Evolutionary conservation across 2,797 vertebrate genomes (phyloP), one percentile per base, ranked within the genome.

Genomic region (Coranthus polyacanthus): DNA sequence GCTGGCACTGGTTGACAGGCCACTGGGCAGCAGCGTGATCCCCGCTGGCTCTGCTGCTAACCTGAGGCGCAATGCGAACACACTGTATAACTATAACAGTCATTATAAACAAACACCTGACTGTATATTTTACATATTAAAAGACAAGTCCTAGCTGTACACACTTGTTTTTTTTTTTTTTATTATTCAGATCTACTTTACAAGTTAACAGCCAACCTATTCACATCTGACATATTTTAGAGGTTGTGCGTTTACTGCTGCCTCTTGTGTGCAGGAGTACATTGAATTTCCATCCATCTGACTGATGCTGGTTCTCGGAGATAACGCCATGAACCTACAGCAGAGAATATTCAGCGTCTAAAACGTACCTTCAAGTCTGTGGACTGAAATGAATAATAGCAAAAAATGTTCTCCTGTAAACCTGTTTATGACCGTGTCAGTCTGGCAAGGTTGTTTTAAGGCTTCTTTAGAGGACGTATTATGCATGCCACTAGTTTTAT

Each of bases 11-110:
- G 87, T 72, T 86, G 94, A 83, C 81, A 90, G 37, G 36, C 68
- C 56, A 17, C 76, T 89, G 68, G 88, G 88, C 81, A 92, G 87
- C 60, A 89, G 58, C 22, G 79, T 84, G 83, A 93, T 92, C 77
- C 92, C 89, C 0, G 62, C 69, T 63, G 92, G 89, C 29, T 87
- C 78, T 24, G 53, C 32, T 7, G 85, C 82, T 72, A 88, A 88
- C 83, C 86, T 89, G 58, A 81, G 59, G 79, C 53, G 53, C 34
- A 52, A 62, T 66, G 78, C 63, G 83, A 68, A 77, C 52, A 54
- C 59, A 57, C 39, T 32, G 17, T 16, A 58, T 17, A 67, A 58
- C 54, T 34, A 72, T 17, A 36, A 44, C 6, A 6, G 39, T 43
- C 22, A 17, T 50, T 64, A 54, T 1, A 17, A 44, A 38, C 3